These are phyloP conservation scores for Carcharodon carcharias DNA, from an alignment of 2,797 vertebrate genomes.

Conservation along the genomic window DNA sequence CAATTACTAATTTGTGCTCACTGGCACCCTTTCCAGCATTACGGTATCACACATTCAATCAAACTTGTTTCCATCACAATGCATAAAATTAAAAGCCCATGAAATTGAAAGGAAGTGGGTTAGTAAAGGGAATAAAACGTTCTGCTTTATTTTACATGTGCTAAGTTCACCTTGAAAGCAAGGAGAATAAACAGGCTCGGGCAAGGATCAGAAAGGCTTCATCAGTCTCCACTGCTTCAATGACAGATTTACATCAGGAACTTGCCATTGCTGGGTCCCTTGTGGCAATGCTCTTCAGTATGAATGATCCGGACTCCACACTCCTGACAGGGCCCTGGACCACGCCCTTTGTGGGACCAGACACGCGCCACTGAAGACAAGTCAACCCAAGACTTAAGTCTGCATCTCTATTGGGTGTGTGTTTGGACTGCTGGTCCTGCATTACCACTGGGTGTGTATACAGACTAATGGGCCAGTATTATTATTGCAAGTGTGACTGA, in stretches of 20 bases:
- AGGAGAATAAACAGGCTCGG: background rate
- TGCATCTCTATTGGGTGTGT: too few relatives aligned
- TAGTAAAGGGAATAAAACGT: background rate
- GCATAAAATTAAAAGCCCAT: conserved; percentile 1
- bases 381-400: too few relatives aligned
- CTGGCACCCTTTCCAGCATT: background rate
- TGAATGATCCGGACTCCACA: too few relatives aligned
- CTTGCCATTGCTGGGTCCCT: background rate
- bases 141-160: background rate
- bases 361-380: too few relatives aligned
- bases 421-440: too few relatives aligned
- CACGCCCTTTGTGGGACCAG: too few relatives aligned
- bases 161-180: background rate
- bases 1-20: background rate
- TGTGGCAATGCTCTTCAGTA: background rate
- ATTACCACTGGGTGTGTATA: too few relatives aligned
- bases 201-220: background rate
- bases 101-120: background rate
- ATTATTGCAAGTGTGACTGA: too few relatives aligned
- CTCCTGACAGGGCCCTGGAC: too few relatives aligned
- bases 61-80: too few relatives aligned
- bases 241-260: background rate
- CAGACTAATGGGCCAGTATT: too few relatives aligned
- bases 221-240: background rate
- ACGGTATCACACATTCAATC: background rate